A percentile compares a stretch with the other conserved stretches of the same genome.
These are phyloP conservation scores for Latrodectus geometricus DNA, from an alignment of 1,140 invertebrate species.

Conservation along the genomic window DNA sequence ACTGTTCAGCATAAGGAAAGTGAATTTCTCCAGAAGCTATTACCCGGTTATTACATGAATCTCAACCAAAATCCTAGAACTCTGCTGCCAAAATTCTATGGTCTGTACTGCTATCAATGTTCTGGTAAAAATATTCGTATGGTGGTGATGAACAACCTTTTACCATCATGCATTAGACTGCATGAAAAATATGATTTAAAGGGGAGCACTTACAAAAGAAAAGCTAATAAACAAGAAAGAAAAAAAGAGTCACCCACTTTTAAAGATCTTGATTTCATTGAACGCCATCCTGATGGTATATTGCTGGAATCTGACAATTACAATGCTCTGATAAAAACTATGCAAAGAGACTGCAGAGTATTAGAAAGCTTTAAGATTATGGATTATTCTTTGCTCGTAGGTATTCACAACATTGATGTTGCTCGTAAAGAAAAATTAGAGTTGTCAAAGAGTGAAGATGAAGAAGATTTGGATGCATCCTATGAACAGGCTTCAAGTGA, in stretches of 20 bases:
- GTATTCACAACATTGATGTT: constrained; percentile 66
- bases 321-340: constrained; percentile 72
- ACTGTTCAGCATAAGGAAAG: constrained; percentile 99
- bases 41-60: constrained; percentile 97
- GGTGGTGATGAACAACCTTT: constrained; percentile 99
- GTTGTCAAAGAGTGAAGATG: background rate
- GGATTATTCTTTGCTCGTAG: constrained; percentile 73
- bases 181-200: constrained; percentile 99
- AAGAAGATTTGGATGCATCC: constrained; percentile 12
- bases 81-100: constrained; percentile 99
- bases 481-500: constrained; percentile 34
- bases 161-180: constrained; percentile 94
- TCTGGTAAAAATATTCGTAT: constrained; percentile 97
- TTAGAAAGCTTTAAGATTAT: constrained; percentile 75
- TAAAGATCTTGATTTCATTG: constrained; percentile 67
- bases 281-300: constrained; percentile 71
- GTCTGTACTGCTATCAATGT: constrained; percentile 92
- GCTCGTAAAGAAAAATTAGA: constrained; percentile 63
- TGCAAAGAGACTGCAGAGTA: constrained; percentile 74
- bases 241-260: constrained; percentile 69
- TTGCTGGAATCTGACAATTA: constrained; percentile 73
- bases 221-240: constrained; percentile 72
- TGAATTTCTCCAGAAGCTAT: constrained; percentile 97
- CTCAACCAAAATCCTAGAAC: constrained; percentile 98
- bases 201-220: constrained; percentile 86